Evolutionary conservation across 92 coral and sea anemone genomes (phyloP), one percentile per base, ranked within the genome.

Genomic region (Bergia sp.): DNA sequence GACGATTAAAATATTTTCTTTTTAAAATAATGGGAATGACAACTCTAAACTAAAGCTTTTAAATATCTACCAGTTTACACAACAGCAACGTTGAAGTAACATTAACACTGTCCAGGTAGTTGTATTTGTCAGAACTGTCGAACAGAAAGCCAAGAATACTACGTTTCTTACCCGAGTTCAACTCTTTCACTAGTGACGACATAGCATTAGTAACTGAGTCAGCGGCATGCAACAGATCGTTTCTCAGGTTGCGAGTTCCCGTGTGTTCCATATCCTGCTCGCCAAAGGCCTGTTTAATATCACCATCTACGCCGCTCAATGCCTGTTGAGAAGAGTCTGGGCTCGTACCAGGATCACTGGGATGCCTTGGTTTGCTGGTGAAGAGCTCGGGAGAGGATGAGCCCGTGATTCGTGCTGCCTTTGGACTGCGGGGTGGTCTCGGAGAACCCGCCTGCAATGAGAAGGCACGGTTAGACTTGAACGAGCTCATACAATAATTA

Each of bases 161-260:
- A 18, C 1, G 5, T 45, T n/a, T 82, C 93, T 81, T 85, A 95
- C 99, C 99, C 50, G 99, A 97, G 82, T 96, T 97, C 72, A 97
- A 93, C 82, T 97, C 99, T 64, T 92, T 96, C 37, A 97, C 99
- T 16, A 97, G 92, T 9, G 98, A 97, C 10, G 98, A 97, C 99
- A 97, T 97, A 16, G 99, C 99, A 82, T 94, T 97, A 9, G 99
- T 97, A 66, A 97, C 99, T 23, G 93, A 92, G 86, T 97, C 99
- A 67, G 99, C 99, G 37, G 99, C 99, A 88, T 94, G 88, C 72
- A 97, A 81, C 90, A 97, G 81, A 79, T 97, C 99, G 80, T 92
- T 90, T 45, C 99, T 89, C 43, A 97, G 91, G 86, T 97, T 94
- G 73, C 98, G 94, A 2, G 92, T 88, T 47, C 91, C 89, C 90